phyloP scores from a whole-genome alignment of 2,797 vertebrate genomes.

The Hydrophis major region DNA sequence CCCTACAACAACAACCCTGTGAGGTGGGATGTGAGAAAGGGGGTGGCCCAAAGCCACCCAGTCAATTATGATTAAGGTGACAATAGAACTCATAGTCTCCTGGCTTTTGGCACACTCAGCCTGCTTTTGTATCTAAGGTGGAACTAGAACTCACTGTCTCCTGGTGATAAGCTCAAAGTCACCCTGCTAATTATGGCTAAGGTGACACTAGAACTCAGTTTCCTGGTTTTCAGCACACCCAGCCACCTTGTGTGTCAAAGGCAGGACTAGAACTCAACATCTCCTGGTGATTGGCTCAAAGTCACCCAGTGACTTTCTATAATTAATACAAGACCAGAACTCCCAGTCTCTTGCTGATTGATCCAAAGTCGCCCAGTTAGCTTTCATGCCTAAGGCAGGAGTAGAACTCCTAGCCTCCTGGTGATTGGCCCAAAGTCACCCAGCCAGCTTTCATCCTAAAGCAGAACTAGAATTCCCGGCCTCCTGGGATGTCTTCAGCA shows the following conservation, averaged over 20 bases:
- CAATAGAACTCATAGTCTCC: background rate
- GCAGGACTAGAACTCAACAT: background rate
- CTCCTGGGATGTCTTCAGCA: background rate
- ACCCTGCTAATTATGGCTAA: too few relatives aligned
- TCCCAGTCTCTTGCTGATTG: background rate
- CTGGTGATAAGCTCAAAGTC: too few relatives aligned
- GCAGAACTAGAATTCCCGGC: background rate
- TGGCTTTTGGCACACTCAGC: background rate
- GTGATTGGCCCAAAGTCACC: background rate
- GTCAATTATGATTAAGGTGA: too few relatives aligned
- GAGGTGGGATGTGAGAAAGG: background rate
- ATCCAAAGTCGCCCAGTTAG: background rate
- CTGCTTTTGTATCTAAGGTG: background rate
- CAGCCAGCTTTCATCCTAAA: background rate
- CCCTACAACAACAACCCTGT: background rate
- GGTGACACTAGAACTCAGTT: too few relatives aligned
- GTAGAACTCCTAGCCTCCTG: background rate
- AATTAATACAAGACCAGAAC: too few relatives aligned
- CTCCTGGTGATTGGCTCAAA: background rate
- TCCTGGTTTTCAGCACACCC: too few relatives aligned
- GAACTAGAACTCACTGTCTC: too few relatives aligned
- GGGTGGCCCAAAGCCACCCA: background rate
- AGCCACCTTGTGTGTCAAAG: too few relatives aligned
- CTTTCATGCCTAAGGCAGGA: background rate
- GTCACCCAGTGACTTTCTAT: background rate